Conservation (phyloP, 2,888 invertebrate genomes). For the Folsomia manolachei region DNA sequence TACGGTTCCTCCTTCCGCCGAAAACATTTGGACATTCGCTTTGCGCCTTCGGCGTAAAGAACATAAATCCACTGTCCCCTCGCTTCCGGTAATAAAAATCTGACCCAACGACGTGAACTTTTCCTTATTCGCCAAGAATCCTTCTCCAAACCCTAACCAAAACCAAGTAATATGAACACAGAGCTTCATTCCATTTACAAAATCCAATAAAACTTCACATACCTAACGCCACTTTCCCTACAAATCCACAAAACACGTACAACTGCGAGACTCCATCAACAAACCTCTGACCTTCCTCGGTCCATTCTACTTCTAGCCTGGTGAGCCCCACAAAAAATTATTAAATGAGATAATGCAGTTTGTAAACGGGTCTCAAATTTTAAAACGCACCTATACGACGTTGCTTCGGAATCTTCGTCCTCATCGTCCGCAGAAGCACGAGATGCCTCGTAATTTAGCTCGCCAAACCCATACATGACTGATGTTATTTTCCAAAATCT, state of each 20-base stretch:
- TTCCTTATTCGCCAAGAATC: constrained; percentile 28
- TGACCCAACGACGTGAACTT: constrained; percentile 27
- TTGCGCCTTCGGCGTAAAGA: constrained; percentile 31
- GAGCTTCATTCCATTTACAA: neutral
- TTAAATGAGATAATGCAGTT: neutral
- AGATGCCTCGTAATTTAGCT: constrained; percentile 44
- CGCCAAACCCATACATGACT: constrained; percentile 42
- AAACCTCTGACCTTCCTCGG: constrained; percentile 26
- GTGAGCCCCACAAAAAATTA: constrained; percentile 5
- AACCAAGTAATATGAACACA: neutral
- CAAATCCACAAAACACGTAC: constrained; percentile 35
- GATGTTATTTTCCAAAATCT: neutral
- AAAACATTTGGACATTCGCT: constrained; percentile 27
- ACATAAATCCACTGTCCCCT: constrained; percentile 40
- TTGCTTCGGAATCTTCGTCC: constrained; percentile 52
- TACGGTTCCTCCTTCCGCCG: constrained; percentile 12
- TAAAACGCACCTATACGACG: constrained; percentile 56
- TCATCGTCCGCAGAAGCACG: constrained; percentile 49
- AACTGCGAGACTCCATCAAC: constrained; percentile 13
- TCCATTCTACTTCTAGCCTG: constrained; percentile 36
- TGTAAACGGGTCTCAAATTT: neutral
- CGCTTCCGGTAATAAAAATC: constrained; percentile 34
- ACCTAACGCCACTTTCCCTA: constrained; percentile 42
- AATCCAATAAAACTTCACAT: neutral
- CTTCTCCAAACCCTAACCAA: constrained; percentile 40